Evolutionary conservation across 2,888 invertebrate genomes (phyloP).

Genomic region (Anarsia innoxiella): DNA sequence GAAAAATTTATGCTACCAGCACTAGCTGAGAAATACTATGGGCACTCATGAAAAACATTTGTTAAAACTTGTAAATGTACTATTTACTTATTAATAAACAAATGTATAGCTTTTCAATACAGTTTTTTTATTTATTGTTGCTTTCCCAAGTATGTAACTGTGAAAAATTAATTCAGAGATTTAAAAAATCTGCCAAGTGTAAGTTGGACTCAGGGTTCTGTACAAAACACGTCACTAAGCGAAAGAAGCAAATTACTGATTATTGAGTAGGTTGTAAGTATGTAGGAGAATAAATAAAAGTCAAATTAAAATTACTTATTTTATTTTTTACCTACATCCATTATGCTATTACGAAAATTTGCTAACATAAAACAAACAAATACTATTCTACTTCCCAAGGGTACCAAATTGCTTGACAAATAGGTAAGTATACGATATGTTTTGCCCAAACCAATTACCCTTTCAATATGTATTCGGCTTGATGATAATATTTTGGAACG

Average conservation of each 20-base stretch:
- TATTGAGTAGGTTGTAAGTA: neutral
- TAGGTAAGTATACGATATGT: neutral
- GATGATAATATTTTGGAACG: neutral
- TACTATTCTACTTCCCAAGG: neutral
- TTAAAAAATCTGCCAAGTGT: too few relatives aligned
- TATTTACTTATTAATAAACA: neutral
- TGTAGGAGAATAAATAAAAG: neutral
- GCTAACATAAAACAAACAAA: neutral
- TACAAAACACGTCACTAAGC: too few relatives aligned
- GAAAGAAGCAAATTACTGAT: neutral
- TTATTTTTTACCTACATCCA: neutral
- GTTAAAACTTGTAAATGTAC: neutral
- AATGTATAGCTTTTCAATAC: neutral
- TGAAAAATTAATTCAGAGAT: too few relatives aligned
- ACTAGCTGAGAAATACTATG: neutral
- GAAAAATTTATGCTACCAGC: neutral
- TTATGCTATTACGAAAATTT: neutral
- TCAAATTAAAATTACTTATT: too few relatives aligned
- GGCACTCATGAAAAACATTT: neutral
- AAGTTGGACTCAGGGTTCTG: too few relatives aligned
- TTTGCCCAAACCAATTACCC: neutral
- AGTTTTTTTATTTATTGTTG: too few relatives aligned
- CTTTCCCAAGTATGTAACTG: too few relatives aligned
- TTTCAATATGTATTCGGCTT: neutral
- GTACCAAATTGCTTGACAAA: neutral